Conservation (phyloP, 2,888 invertebrate species). For the Rhingia rostrata region DNA sequence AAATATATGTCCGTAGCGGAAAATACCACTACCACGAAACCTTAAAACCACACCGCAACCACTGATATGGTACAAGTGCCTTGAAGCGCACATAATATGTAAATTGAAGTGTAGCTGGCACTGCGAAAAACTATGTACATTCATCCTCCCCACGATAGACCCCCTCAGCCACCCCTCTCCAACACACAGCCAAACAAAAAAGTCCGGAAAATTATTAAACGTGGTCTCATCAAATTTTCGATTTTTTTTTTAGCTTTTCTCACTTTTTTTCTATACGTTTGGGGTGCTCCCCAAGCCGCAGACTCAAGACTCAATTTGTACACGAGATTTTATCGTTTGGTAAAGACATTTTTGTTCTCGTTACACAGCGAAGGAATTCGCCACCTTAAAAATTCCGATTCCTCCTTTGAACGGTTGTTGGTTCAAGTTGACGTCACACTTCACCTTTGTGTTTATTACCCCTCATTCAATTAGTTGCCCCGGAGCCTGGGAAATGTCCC, state of each 20-base stretch:
- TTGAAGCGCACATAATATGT: conserved; percentile 52
- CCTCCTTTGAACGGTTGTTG: conserved; percentile 2
- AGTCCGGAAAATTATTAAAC: conserved; percentile 8
- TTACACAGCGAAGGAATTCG: conserved; percentile 6
- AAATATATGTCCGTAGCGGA: conserved; percentile 48
- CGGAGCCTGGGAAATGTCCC: conserved; percentile 21
- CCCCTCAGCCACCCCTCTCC: neutral
- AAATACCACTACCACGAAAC: conserved; percentile 13
- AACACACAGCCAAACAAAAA: conserved; percentile 1
- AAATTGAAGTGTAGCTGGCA: conserved; percentile 58
- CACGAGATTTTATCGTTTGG: conserved; percentile 32
- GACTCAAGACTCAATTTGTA: conserved; percentile 48
- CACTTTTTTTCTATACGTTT: conserved; percentile 8
- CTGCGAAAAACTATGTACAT: conserved; percentile 36
- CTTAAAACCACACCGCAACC: conserved; percentile 26
- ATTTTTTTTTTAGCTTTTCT: neutral
- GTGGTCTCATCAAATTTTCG: conserved; percentile 41
- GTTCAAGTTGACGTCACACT: neutral
- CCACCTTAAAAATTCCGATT: conserved; percentile 11
- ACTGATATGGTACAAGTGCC: conserved; percentile 64
- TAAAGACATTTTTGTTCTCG: neutral
- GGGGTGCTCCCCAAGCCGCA: neutral
- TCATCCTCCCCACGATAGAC: neutral
- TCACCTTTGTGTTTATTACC: conserved; percentile 18
- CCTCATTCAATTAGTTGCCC: conserved; percentile 40